phyloP scores from a whole-genome alignment of 2,113 vertebrate genomes.

The Burhinus bistriatus region DNA sequence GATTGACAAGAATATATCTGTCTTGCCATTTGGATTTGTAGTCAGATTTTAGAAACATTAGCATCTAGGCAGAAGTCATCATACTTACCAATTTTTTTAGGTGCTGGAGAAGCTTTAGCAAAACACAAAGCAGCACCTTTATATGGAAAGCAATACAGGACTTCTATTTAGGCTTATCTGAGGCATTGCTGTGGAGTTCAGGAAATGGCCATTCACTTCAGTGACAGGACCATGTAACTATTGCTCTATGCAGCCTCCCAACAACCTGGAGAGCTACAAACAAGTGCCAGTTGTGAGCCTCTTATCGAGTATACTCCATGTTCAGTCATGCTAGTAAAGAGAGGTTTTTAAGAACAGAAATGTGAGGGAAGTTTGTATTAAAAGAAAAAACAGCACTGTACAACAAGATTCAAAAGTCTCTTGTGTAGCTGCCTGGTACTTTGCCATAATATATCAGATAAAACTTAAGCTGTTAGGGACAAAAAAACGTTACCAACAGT shows the following conservation, averaged over 20 bases:
- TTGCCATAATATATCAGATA: neutral
- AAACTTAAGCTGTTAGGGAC: neutral
- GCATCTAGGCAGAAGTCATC: neutral
- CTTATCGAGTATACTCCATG: neutral
- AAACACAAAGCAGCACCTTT: neutral
- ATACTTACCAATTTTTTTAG: neutral
- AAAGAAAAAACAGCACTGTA: neutral
- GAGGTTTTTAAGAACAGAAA: neutral
- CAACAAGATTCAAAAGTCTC: neutral
- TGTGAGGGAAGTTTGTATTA: neutral
- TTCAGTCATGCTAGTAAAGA: neutral
- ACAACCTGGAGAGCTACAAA: neutral
- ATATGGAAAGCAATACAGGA: neutral
- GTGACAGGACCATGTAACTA: neutral
- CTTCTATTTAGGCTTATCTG: neutral
- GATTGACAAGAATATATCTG: neutral
- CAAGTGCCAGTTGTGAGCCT: neutral
- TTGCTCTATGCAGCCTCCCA: neutral
- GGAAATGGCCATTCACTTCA: neutral
- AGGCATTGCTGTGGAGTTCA: neutral
- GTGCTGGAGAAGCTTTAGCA: neutral
- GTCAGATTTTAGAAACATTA: neutral
- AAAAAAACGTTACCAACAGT: neutral
- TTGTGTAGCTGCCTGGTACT: neutral
- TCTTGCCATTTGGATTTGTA: neutral